phyloP scores from a whole-genome alignment of 30 jellyfish, hydroid and myxozoan genomes.

The Calvadosia cruxmelitensis region DNA sequence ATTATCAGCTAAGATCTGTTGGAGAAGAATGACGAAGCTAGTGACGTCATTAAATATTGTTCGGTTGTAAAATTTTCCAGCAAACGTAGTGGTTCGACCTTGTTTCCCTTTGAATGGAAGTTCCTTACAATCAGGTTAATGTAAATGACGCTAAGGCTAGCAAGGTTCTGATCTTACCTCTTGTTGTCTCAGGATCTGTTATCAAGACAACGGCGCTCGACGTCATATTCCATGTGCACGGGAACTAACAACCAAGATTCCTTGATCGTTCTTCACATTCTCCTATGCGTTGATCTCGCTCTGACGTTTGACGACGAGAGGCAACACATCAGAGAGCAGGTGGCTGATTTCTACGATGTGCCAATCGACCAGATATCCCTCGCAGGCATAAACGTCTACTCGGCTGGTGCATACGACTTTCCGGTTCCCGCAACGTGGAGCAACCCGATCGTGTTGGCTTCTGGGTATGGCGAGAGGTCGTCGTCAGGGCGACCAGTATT shows the following conservation, averaged over 20 bases:
- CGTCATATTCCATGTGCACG: not conserved
- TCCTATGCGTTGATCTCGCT: not conserved
- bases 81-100: too few relatives aligned
- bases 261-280: not conserved
- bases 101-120: too few relatives aligned
- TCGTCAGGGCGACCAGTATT: not conserved
- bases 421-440: not conserved
- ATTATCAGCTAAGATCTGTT: too few relatives aligned
- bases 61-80: too few relatives aligned
- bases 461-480: not conserved
- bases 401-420: not conserved
- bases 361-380: not conserved
- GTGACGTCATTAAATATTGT: too few relatives aligned
- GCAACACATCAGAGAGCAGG: too few relatives aligned
- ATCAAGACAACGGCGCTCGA: not conserved
- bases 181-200: not conserved
- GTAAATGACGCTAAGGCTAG: too few relatives aligned
- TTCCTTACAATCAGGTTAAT: too few relatives aligned
- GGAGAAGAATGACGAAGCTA: too few relatives aligned
- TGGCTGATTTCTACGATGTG: not conserved
- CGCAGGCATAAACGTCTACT: not conserved
- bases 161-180: too few relatives aligned
- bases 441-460: not conserved
- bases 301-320: not conserved
- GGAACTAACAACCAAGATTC: not conserved